Percentiles rank a stretch among this genome's conserved stretches.
These are phyloP conservation scores for Rhinoptilus africanus DNA, from an alignment of 2,113 vertebrate species.

Conservation along the genomic window DNA sequence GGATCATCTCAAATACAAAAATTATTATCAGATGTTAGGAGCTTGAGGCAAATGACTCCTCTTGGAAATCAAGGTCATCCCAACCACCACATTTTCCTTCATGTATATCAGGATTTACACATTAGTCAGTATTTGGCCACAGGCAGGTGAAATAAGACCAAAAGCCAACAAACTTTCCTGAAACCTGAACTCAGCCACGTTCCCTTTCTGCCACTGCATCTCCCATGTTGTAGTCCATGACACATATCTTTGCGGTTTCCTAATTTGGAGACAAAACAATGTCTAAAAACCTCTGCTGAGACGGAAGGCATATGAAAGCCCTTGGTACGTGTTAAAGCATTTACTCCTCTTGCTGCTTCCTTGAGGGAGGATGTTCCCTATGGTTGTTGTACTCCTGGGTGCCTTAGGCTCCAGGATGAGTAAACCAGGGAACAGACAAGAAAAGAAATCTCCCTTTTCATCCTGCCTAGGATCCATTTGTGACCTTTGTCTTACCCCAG, in stretches of 20 bases:
- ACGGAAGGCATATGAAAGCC: not conserved
- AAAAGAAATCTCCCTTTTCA: not conserved
- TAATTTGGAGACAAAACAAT: not conserved
- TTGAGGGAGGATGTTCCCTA: conserved; percentile 51
- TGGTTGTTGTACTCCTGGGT: conserved; percentile 42
- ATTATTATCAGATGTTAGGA: not conserved
- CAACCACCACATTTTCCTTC: not conserved
- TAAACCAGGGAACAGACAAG: not conserved
- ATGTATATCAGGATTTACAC: not conserved
- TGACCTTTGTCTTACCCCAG: not conserved
- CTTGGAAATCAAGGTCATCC: conserved; percentile 9
- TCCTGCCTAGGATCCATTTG: not conserved
- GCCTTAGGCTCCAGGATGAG: conserved; percentile 18
- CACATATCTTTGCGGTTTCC: not conserved
- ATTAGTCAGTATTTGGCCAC: conserved; percentile 7
- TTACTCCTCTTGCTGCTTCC: conserved; percentile 32
- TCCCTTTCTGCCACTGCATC: not conserved
- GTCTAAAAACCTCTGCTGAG: not conserved
- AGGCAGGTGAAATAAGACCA: not conserved
- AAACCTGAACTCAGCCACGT: not conserved
- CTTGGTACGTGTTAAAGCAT: conserved; percentile 15
- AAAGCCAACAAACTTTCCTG: not conserved
- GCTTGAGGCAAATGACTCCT: conserved; percentile 31
- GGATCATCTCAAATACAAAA: conserved; percentile 33
- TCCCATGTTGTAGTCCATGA: not conserved